Percentiles rank a stretch among this genome's conserved stretches.
Evolutionary conservation across 2,113 vertebrate species (phyloP).

Genomic region (Sinocyclocheilus grahami): DNA sequence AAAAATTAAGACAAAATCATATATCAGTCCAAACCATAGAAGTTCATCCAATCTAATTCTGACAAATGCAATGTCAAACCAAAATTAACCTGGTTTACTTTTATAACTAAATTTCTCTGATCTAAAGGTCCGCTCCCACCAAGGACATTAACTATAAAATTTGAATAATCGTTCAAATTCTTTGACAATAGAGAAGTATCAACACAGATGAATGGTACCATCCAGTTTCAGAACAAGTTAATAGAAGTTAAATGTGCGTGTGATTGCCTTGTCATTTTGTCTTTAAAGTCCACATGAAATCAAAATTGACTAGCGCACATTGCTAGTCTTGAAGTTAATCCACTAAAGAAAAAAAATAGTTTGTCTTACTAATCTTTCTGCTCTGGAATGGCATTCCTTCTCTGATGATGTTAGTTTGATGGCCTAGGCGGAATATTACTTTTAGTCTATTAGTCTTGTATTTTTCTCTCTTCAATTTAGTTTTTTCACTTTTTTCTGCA

Average conservation of each 20-base stretch:
- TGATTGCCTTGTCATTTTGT: not conserved
- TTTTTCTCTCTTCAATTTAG: not conserved
- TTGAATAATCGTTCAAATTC: not conserved
- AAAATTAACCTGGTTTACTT: not conserved
- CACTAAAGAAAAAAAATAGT: too few relatives aligned
- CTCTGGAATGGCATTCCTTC: too few relatives aligned
- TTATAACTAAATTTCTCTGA: too few relatives aligned
- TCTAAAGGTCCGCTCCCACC: too few relatives aligned
- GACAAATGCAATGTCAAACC: not conserved
- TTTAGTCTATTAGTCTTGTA: not conserved
- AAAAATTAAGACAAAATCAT: slow-evolving; percentile 44
- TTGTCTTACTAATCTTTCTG: too few relatives aligned
- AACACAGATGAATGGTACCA: not conserved
- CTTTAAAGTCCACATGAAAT: not conserved
- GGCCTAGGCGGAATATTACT: too few relatives aligned
- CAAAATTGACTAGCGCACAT: too few relatives aligned
- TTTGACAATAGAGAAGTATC: not conserved
- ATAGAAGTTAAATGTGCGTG: not conserved
- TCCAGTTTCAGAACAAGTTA: too few relatives aligned
- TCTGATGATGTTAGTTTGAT: too few relatives aligned
- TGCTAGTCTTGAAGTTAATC: too few relatives aligned
- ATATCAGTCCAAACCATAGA: not conserved
- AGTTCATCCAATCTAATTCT: not conserved
- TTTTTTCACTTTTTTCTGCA: not conserved
- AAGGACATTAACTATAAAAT: not conserved